These are phyloP conservation scores for Aldabrachelys gigantea DNA, from an alignment of 2,113 vertebrate species.

Conservation along the genomic window DNA sequence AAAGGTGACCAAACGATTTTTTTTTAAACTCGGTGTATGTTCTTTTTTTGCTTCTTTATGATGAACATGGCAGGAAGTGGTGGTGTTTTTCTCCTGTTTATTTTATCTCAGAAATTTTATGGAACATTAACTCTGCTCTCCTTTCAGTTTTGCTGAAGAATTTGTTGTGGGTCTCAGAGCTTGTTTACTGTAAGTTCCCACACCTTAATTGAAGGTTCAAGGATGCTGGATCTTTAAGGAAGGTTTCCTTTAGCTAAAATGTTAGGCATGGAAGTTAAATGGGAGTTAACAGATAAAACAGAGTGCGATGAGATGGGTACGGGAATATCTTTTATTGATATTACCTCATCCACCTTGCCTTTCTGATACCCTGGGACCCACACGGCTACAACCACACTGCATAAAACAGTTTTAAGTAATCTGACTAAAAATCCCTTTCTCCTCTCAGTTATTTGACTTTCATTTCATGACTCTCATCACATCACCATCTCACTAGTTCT, in stretches of 20 bases:
- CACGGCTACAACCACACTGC: neutral
- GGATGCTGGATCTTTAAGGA: no score
- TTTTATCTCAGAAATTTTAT: neutral
- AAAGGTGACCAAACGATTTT: neutral
- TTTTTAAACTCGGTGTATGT: neutral
- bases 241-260: no score
- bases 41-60: neutral
- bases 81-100: neutral
- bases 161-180: neutral
- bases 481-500: neutral
- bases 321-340: neutral
- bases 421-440: neutral
- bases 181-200: no score
- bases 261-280: neutral
- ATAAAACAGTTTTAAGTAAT: neutral
- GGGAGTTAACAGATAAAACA: neutral
- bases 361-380: neutral
- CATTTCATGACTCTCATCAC: neutral
- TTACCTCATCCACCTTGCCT: neutral
- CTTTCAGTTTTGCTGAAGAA: neutral
- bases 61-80: neutral
- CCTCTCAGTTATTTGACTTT: neutral
- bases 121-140: neutral
- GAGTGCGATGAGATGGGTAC: neutral
- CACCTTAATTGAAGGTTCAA: no score